Conservation (phyloP, 2,113 vertebrate species). For the Ptilorrhoa leucosticta region DNA sequence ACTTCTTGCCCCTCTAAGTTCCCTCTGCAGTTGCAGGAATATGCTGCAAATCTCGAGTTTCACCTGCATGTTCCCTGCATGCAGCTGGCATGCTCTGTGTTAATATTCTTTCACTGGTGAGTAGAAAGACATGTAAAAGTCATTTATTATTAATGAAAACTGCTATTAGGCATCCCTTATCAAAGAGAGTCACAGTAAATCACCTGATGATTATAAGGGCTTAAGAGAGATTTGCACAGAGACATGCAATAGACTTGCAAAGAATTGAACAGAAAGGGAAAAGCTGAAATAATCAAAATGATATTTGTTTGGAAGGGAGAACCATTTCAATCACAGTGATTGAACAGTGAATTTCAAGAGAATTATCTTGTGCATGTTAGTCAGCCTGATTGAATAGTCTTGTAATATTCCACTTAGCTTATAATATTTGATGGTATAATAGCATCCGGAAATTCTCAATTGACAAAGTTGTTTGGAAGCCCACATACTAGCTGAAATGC, state of each 20-base stretch:
- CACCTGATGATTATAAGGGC: background rate
- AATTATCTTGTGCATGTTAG: background rate
- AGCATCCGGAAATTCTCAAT: background rate
- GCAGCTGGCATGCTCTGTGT: background rate
- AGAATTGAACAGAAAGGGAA: background rate
- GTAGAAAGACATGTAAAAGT: background rate
- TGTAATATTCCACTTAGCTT: background rate
- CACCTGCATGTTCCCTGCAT: background rate
- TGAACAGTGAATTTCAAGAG: conserved; percentile 17
- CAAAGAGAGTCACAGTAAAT: background rate
- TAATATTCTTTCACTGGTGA: background rate
- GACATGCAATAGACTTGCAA: background rate
- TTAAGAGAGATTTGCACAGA: background rate
- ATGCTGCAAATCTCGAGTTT: background rate
- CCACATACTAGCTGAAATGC: background rate
- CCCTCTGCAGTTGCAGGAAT: background rate
- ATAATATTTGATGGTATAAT: background rate
- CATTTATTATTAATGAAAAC: background rate
- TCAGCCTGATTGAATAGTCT: background rate
- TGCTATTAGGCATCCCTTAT: background rate
- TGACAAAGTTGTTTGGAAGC: background rate
- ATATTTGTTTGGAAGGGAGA: background rate
- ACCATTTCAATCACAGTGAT: background rate
- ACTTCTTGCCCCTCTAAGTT: background rate
- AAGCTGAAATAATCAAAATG: background rate